Evolutionary conservation across 2,797 vertebrate genomes (phyloP).

Genomic region (Channallabes apus): DNA sequence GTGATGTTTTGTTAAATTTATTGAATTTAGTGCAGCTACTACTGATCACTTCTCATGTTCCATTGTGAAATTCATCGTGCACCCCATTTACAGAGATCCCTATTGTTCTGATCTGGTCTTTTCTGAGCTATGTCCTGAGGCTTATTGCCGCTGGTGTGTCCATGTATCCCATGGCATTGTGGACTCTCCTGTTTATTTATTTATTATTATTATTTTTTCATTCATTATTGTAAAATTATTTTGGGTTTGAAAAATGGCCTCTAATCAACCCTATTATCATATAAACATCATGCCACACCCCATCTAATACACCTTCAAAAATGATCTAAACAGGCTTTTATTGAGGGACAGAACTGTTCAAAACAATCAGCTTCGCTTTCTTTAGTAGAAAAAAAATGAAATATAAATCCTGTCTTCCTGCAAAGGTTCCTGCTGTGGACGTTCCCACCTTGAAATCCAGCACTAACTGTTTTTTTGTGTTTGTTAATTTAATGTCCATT

Average conservation of each 20-base stretch:
- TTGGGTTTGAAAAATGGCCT: not conserved
- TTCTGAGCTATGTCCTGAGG: not conserved
- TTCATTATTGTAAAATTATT: not conserved
- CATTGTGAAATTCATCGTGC: not conserved
- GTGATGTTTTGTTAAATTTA: not conserved
- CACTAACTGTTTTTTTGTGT: slow-evolving; percentile 3
- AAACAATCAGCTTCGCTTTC: not conserved
- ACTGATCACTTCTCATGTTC: not conserved
- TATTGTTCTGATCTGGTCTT: not conserved
- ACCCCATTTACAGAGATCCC: not conserved
- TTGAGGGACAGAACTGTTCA: not conserved
- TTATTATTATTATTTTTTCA: not conserved
- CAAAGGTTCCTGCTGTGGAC: not conserved
- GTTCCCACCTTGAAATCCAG: not conserved
- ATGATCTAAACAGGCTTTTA: not conserved
- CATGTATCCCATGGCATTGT: not conserved
- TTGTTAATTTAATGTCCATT: not conserved
- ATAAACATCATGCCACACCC: not conserved
- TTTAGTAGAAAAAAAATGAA: not conserved
- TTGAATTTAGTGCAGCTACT: not conserved
- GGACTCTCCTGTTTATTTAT: not conserved
- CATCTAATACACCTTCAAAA: not conserved
- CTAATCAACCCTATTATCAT: not conserved
- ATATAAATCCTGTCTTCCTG: not conserved
- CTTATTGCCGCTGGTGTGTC: not conserved